Conservation (phyloP, 2,888 invertebrate genomes). For the Coenonympha arcania region DNA sequence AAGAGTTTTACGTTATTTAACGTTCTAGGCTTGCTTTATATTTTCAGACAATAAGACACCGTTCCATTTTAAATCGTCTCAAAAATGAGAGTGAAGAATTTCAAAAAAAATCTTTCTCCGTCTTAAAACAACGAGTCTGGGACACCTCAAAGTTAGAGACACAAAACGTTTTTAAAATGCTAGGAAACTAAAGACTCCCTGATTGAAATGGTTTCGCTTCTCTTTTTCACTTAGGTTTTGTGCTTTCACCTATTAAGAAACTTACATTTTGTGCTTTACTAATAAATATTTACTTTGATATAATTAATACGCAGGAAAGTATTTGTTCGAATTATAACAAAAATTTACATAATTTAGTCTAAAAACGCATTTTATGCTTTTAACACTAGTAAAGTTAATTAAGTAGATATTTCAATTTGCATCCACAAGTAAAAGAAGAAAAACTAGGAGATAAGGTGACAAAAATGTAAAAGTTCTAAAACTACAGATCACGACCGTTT, state of each 20-base stretch:
- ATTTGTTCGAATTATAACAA: no score
- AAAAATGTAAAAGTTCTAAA: no score
- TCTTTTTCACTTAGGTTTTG: not conserved
- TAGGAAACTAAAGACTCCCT: not conserved
- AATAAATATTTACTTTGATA: no score
- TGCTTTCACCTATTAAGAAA: not conserved
- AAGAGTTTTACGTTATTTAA: not conserved
- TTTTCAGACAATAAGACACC: constrained; percentile 2
- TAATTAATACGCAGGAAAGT: no score
- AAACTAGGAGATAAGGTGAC: no score
- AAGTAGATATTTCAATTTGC: no score
- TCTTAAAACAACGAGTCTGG: not conserved
- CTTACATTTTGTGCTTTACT: no score
- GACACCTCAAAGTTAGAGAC: constrained; percentile 6
- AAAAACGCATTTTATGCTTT: no score
- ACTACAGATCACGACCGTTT: no score
- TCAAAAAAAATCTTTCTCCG: constrained; percentile 1
- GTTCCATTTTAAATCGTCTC: constrained; percentile 8
- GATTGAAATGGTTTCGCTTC: constrained; percentile 2
- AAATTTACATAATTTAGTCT: no score
- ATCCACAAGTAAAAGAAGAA: no score
- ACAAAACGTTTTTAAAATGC: constrained; percentile 2
- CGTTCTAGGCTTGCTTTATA: not conserved
- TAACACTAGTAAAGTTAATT: no score
- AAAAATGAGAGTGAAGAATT: not conserved